Conservation (phyloP, 2,888 invertebrate genomes). For the Cantharis flavilabris region DNA sequence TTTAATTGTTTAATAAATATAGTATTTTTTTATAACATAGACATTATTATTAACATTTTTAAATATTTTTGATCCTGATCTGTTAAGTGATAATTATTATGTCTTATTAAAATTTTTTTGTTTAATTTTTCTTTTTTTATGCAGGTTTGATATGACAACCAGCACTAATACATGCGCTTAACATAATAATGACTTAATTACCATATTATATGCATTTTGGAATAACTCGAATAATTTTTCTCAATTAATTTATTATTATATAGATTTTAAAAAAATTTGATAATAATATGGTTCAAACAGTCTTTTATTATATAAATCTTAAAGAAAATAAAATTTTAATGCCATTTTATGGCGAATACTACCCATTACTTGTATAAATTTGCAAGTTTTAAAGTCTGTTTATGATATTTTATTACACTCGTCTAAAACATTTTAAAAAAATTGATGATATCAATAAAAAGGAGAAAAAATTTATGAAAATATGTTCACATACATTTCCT, state of each 20-base stretch:
- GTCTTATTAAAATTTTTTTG: too few species aligned
- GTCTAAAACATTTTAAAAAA: conserved; percentile 1
- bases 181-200: too few species aligned
- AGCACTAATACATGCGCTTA: too few species aligned
- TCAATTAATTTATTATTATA: background rate
- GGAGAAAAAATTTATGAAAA: conserved; percentile 36
- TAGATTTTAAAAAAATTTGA: background rate
- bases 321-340: background rate
- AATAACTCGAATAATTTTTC: too few species aligned
- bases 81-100: too few species aligned
- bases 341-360: background rate
- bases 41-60: too few species aligned
- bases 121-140: too few species aligned
- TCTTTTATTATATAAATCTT: background rate
- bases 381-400: background rate
- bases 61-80: too few species aligned
- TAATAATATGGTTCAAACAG: background rate
- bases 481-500: conserved; percentile 34
- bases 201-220: too few species aligned
- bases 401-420: background rate
- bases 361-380: background rate
- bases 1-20: too few species aligned
- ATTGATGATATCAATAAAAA: conserved; percentile 3
- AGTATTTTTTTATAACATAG: too few species aligned
- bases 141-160: too few species aligned